Conservation (phyloP, 1,140 invertebrate genomes). For the Paralvinella palmiformis region DNA sequence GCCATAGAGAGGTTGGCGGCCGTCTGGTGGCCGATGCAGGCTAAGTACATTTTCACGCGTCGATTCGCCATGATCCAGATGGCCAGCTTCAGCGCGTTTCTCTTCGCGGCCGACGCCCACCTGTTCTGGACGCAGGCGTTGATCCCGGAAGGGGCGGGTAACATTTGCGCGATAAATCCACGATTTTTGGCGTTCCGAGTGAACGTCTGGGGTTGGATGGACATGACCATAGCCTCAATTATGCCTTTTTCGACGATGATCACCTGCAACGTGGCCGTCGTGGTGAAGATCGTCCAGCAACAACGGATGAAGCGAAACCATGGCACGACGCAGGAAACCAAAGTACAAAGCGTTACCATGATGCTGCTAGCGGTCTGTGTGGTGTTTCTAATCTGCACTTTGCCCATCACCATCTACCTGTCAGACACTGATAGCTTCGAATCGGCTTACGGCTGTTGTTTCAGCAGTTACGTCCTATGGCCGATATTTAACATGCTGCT, state of each 20-base stretch:
- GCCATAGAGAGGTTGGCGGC: conserved; percentile 26
- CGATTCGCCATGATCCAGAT: not conserved
- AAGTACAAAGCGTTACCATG: not conserved
- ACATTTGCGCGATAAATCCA: not conserved
- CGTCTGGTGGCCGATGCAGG: conserved; percentile 20
- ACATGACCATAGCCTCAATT: not conserved
- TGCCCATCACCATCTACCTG: conserved; percentile 30
- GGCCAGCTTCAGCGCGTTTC: not conserved
- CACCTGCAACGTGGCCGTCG: conserved; percentile 12
- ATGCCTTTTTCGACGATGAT: conserved; percentile 13
- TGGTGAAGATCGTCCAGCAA: not conserved
- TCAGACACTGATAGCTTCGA: conserved; percentile 14
- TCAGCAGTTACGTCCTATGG: conserved; percentile 49
- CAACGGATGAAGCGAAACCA: not conserved
- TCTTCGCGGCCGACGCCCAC: not conserved
- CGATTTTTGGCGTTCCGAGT: not conserved
- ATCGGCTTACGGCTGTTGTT: conserved; percentile 14
- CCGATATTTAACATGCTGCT: conserved; percentile 60
- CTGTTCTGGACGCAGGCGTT: not conserved
- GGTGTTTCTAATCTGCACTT: conserved; percentile 31
- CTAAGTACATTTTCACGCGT: not conserved
- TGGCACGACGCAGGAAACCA: not conserved
- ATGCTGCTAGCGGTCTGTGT: conserved; percentile 24
- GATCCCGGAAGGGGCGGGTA: not conserved
- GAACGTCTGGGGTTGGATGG: conserved; percentile 3